Evolutionary conservation across 2,888 invertebrate genomes (phyloP).

Genomic region (Dicroscelio sp.): DNA sequence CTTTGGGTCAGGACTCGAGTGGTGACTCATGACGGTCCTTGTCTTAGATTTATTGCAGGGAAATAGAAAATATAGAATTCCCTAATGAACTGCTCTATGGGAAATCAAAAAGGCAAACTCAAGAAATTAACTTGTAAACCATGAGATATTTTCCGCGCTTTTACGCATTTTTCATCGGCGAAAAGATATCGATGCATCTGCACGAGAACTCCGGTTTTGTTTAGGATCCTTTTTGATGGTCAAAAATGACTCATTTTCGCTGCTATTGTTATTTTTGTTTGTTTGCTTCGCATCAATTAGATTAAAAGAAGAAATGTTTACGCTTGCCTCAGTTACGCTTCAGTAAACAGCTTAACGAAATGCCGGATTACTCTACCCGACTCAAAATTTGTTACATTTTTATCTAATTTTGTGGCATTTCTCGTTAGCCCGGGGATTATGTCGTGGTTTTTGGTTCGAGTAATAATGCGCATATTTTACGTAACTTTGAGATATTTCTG

Average conservation of each 20-base stretch:
- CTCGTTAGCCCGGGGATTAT: no score
- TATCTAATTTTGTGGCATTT: background rate
- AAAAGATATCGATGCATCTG: background rate
- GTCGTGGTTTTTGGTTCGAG: no score
- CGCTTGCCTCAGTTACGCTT: no score
- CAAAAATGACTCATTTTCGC: background rate
- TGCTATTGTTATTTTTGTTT: constrained; percentile 7
- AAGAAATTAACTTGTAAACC: constrained; percentile 13
- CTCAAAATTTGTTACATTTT: constrained; percentile 13
- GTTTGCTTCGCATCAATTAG: constrained; percentile 36
- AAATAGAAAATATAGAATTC: no score
- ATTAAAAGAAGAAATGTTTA: background rate
- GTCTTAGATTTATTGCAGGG: constrained; percentile 52
- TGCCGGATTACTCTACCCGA: background rate
- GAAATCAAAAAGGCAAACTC: constrained; percentile 19
- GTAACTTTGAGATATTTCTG: no score
- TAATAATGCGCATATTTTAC: no score
- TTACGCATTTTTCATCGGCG: no score
- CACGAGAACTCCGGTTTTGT: no score
- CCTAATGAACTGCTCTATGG: background rate
- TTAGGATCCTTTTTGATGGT: no score
- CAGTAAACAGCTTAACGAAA: constrained; percentile 2
- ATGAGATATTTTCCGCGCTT: background rate
- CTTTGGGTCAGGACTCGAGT: constrained; percentile 6
- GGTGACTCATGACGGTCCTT: background rate